Evolutionary conservation across 2,797 vertebrate species (phyloP).

Genomic region (Ctenosaura bakeri): DNA sequence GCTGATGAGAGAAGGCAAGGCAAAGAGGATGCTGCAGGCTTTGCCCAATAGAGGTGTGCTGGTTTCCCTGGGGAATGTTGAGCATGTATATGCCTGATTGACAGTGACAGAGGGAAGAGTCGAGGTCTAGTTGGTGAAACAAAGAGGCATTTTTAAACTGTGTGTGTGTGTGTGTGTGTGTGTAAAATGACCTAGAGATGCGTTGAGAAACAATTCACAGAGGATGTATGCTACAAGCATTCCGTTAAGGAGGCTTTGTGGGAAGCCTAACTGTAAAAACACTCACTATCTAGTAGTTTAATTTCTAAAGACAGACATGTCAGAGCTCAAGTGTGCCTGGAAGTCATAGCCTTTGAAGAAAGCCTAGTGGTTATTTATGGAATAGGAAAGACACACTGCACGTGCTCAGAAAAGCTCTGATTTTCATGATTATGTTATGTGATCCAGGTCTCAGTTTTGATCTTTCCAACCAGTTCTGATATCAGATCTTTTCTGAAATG

Average conservation of each 20-base stretch:
- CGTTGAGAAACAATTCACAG: neutral
- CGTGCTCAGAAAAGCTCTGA: neutral
- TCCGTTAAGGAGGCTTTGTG: neutral
- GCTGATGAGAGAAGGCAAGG: neutral
- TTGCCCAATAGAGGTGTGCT: neutral
- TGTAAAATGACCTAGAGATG: neutral
- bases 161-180: neutral
- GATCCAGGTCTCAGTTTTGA: neutral
- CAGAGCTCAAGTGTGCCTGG: neutral
- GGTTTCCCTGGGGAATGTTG: neutral
- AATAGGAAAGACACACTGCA: neutral
- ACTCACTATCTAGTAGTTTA: neutral
- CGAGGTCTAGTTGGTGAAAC: neutral
- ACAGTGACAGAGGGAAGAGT: slow-evolving; percentile 1
- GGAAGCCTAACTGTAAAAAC: neutral
- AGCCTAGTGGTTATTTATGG: neutral
- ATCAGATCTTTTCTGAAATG: neutral
- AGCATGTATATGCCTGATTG: neutral
- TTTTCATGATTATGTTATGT: neutral
- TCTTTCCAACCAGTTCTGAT: neutral
- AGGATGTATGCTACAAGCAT: neutral
- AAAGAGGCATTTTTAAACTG: neutral
- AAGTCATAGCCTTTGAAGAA: neutral
- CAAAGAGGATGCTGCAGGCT: neutral
- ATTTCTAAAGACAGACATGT: neutral